Evolutionary conservation across 2,113 vertebrate genomes (phyloP).

Genomic region (Chaenocephalus aceratus): DNA sequence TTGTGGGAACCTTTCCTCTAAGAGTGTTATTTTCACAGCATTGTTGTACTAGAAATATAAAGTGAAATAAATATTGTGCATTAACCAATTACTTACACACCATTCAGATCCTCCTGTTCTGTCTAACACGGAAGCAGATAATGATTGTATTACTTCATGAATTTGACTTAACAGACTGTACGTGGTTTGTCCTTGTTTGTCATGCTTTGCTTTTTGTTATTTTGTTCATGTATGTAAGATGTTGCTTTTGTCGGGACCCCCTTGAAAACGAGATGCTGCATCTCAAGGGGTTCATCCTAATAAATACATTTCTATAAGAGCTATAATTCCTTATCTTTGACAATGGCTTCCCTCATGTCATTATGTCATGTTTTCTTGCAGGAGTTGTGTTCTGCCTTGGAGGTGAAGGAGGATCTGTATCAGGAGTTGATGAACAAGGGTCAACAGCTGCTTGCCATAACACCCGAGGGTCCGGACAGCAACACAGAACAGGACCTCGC

Average conservation of each 20-base stretch:
- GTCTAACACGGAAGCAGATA: not conserved
- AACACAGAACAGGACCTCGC: constrained; percentile 93
- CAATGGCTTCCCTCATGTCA: constrained; percentile 5
- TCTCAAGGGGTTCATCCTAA: too few species aligned
- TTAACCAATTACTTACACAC: constrained; percentile 1
- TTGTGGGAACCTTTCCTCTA: constrained; percentile 40
- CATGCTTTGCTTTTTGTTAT: too few species aligned
- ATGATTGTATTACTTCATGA: too few species aligned
- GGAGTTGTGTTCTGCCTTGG: constrained; percentile 93
- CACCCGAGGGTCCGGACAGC: constrained; percentile 89
- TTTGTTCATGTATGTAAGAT: too few species aligned
- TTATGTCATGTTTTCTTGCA: constrained; percentile 67
- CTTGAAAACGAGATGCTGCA: too few species aligned
- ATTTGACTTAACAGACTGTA: too few species aligned
- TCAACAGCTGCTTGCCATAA: constrained; percentile 89
- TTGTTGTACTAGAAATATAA: constrained; percentile 43
- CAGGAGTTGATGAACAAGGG: constrained; percentile 89
- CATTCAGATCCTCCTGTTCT: too few species aligned
- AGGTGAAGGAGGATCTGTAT: constrained; percentile 92
- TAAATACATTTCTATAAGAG: not conserved
- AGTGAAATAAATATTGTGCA: not conserved
- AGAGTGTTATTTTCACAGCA: constrained; percentile 41
- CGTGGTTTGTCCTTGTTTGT: too few species aligned
- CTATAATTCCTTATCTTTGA: constrained; percentile 26
- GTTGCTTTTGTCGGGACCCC: too few species aligned